These are phyloP conservation scores for Sebastes minor DNA, from an alignment of 2,797 vertebrate species.

Conservation along the genomic window DNA sequence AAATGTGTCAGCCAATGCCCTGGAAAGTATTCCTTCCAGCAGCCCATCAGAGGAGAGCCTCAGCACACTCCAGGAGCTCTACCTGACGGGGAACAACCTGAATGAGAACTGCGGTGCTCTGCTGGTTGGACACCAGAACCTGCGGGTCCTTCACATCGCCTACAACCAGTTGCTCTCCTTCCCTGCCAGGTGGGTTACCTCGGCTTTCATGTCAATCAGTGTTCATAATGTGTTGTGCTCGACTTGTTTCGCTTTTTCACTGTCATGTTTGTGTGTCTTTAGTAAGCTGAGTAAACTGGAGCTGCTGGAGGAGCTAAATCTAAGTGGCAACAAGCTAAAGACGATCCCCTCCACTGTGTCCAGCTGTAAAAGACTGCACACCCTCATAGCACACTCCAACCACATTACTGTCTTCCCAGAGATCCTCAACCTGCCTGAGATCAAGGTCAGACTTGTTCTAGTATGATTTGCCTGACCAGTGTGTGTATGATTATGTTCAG, in stretches of 20 bases:
- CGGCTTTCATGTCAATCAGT: background rate
- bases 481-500: background rate
- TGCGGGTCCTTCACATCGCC: conserved; percentile 92
- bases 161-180: conserved; percentile 94
- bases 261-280: conserved; percentile 36
- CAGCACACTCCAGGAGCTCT: conserved; percentile 93
- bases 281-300: conserved; percentile 96
- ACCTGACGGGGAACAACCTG: conserved; percentile 91
- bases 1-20: conserved; percentile 92
- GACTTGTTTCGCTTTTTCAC: background rate
- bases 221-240: background rate
- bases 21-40: conserved; percentile 90
- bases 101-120: conserved; percentile 91
- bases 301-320: conserved; percentile 93
- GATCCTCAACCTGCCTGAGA: conserved; percentile 92
- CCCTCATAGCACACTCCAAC: conserved; percentile 93
- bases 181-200: conserved; percentile 88
- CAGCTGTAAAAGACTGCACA: conserved; percentile 93
- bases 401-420: conserved; percentile 95
- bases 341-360: conserved; percentile 94
- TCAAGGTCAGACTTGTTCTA: conserved; percentile 86
- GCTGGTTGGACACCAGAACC: conserved; percentile 89
- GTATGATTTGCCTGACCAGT: background rate
- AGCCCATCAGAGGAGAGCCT: conserved; percentile 90
- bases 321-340: conserved; percentile 96